A percentile compares a stretch with the other conserved stretches of the same genome.
Evolutionary conservation across 2,113 vertebrate genomes (phyloP).

Genomic region (Cyanistes caeruleus): DNA sequence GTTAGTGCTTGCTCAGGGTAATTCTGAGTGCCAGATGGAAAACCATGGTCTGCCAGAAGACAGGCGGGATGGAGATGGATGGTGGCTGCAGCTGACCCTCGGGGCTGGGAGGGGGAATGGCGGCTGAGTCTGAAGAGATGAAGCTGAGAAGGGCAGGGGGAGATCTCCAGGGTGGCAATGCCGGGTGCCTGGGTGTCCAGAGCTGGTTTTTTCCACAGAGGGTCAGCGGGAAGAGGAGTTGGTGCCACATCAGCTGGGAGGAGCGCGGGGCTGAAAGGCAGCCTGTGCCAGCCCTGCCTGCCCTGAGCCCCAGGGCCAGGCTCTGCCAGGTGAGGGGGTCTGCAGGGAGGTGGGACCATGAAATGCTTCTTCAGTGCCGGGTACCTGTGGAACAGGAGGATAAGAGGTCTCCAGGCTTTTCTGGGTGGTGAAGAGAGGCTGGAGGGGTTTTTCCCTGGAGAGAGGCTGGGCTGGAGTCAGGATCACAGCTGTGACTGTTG

Average conservation of each 20-base stretch:
- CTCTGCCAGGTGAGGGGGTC: not conserved
- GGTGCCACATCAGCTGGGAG: not conserved
- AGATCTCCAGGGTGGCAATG: not conserved
- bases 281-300: constrained; percentile 44
- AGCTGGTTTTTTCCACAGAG: constrained; percentile 21
- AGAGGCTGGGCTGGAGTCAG: not conserved
- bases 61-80: not conserved
- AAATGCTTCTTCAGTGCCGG: not conserved
- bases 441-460: not conserved
- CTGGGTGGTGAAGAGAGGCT: not conserved
- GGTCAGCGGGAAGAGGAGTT: constrained; percentile 19
- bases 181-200: not conserved
- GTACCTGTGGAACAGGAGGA: not conserved
- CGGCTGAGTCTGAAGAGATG: not conserved
- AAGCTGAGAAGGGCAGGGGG: not conserved
- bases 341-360: rapidly evolving
- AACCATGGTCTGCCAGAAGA: not conserved
- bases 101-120: not conserved
- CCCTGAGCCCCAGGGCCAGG: not conserved
- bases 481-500: rapidly evolving
- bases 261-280: not conserved
- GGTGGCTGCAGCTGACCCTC: not conserved
- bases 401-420: not conserved
- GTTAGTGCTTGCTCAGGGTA: not conserved
- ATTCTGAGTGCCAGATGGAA: not conserved